Evolutionary conservation across 92 coral and sea anemone species (phyloP), one percentile per base, ranked within the genome.

Genomic region (Anthopleura xanthogrammica): DNA sequence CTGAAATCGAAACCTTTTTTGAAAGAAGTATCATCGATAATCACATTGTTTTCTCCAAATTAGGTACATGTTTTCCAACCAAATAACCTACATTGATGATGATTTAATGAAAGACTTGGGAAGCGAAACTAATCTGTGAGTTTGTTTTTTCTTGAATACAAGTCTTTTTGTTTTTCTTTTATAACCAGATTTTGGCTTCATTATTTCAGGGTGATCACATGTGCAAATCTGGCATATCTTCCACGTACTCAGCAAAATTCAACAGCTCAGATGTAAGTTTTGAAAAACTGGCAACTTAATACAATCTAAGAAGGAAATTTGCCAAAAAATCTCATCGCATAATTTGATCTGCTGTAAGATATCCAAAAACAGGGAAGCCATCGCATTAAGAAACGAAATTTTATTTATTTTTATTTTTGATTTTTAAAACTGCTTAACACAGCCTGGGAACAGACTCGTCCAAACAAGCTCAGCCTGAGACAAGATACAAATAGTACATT

Each of bases 51-150:
- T 7, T 73, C 2, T 73, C 17, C 3, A 62, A 19, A 46, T 76
- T 13, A 76, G 79, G 60, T 76, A 76, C 57, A 39, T 76, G 79
- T 76, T 76, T 76, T 76, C 79, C 4, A 76, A 76, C 29, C n/a
- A 36, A 36, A 55, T 76, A 36, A 23, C 57, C 16, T 23, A 16
- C 79, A 76, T 76, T 17, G 57, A 41, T 1, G 23, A 76, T 0
- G 54, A 41, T 76, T 76, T 76, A 60, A 7, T 76, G 7, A 48
- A 55, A 1, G 79, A 76, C 36, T 48, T 76, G 57, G 79, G 57
- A 12, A 76, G 36, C 60, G 55, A 76, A 76, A 76, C 79, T 16
- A 48, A 23, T 7, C 14, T 76, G 79, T 76, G 24, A 76, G 79
- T 22, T 23, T 19, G 2, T n/a, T 13, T 14, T 8, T 14, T 11